Percentiles rank a stretch among this genome's conserved stretches.
These are phyloP conservation scores for Sterna hirundo DNA, from an alignment of 2,113 vertebrate genomes.

Conservation along the genomic window DNA sequence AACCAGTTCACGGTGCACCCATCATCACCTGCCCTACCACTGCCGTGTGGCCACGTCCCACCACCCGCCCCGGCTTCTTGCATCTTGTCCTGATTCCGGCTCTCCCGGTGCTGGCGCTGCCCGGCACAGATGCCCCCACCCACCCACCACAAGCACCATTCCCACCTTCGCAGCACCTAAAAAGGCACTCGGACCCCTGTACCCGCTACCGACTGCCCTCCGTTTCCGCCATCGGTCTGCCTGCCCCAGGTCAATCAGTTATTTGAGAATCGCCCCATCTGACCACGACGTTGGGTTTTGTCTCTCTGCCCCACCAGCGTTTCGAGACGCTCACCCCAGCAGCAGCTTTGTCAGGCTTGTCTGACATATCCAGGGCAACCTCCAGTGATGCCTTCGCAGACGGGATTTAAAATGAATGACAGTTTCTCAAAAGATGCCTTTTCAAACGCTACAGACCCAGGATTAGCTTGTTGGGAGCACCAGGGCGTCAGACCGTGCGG, in stretches of 20 bases:
- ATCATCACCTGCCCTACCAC: rapidly evolving
- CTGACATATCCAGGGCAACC: not conserved
- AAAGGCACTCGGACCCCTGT: not conserved
- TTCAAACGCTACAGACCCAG: not conserved
- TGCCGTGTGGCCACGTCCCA: rapidly evolving
- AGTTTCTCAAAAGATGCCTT: not conserved
- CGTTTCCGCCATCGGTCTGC: rapidly evolving
- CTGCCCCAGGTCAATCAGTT: rapidly evolving
- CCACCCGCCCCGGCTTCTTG: not conserved
- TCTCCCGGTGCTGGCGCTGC: not conserved
- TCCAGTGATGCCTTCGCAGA: not conserved
- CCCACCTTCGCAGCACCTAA: rapidly evolving
- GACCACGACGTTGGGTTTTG: rapidly evolving
- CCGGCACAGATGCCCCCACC: not conserved
- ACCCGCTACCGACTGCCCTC: rapidly evolving
- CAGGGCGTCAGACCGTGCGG: not conserved
- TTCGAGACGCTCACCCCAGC: not conserved
- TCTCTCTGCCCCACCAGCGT: not conserved
- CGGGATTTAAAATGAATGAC: not conserved
- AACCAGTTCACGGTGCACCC: rapidly evolving
- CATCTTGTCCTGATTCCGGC: rapidly evolving
- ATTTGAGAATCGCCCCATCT: not conserved
- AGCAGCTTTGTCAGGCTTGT: not conserved
- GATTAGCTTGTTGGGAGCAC: not conserved
- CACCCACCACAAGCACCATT: rapidly evolving